Conservation (phyloP, 1,140 invertebrate genomes). For the Drosophila pectinifera region DNA sequence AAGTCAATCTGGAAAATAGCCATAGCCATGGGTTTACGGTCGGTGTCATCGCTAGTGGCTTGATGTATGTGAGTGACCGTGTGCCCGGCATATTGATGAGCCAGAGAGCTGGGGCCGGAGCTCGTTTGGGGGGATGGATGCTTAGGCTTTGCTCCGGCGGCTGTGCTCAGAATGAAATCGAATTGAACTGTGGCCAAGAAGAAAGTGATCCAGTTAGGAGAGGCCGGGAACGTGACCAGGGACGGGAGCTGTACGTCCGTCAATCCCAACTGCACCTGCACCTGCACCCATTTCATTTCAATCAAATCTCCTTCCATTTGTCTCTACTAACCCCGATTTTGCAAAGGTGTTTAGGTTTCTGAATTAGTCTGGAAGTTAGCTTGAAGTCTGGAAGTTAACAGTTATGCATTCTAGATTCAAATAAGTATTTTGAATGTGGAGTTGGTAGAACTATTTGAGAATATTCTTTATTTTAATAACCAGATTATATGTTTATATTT, state of each 20-base stretch:
- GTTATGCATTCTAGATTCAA: too few relatives aligned
- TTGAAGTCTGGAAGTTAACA: too few relatives aligned
- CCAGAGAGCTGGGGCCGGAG: too few relatives aligned
- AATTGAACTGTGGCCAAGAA: conserved; percentile 44
- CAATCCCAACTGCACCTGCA: conserved; percentile 23
- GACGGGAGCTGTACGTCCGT: conserved; percentile 19
- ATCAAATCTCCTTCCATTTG: background rate
- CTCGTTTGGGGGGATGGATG: conserved; percentile 15
- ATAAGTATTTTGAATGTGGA: too few relatives aligned
- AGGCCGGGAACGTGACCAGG: conserved; percentile 46
- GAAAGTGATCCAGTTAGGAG: conserved; percentile 57
- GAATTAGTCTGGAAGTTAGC: too few relatives aligned
- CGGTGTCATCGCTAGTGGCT: conserved; percentile 25
- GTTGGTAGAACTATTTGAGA: background rate
- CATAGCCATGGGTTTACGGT: conserved; percentile 7
- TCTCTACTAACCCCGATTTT: background rate
- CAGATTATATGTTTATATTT: too few relatives aligned
- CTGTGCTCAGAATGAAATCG: conserved; percentile 53
- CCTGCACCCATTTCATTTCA: conserved; percentile 14
- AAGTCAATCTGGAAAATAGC: conserved; percentile 16
- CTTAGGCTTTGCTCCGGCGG: conserved; percentile 28
- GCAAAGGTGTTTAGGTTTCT: background rate
- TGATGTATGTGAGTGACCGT: conserved; percentile 13
- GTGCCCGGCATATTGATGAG: conserved; percentile 48
- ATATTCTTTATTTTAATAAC: too few relatives aligned